Base-by-base conservation (phyloP, 2,888 invertebrate genomes). In the Shargacucullia verbasci region DNA sequence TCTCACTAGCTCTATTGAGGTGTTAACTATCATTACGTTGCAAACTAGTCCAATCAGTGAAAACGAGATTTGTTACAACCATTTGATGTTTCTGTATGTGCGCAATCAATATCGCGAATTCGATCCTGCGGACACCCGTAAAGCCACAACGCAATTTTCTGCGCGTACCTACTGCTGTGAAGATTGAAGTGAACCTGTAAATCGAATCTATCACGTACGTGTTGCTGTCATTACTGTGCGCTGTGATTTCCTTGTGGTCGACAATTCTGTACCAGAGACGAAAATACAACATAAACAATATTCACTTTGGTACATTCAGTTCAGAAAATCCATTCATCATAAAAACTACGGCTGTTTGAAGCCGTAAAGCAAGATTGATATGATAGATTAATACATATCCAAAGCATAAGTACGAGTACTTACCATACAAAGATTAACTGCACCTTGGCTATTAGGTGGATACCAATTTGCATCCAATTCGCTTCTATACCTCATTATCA, bases 111-210 rank as follows among this genome's bases (percentile, higher is more conserved):
- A 76, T 70, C 57, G 54, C 54, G 35, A 57, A 50, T 80, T 83
- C 76, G 74, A 82, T 84, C 75, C 80, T 80, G 82, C 82, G 81
- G 84, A 88, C 83, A 83, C 83, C 79, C 77, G 85, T 86, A 82
- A 87, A 89, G 90, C 90, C 90, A 80, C 91, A 92, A 89, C 76
- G 85, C 83, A 91, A 92, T 91, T 91, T 92, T 75, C 85, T 70
- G 75, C 79, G 83, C 81, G 76, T 79, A 80, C 84, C 82, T 81
- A 85, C 84, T 84, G 85, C 84, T 80, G 79, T 76, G 81, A 81
- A 83, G 86, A 91, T 92, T 89, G 87, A 87, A 88, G 84, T 80
- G 79, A 91, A 92, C 87, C 91, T 90, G 90, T 91, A 92, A 92
- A 92, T 88, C 85, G 86, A 89, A 92, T 90, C 87, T 89, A 91